Evolutionary conservation across 2,797 vertebrate species (phyloP).

Genomic region (Florisuga fusca): DNA sequence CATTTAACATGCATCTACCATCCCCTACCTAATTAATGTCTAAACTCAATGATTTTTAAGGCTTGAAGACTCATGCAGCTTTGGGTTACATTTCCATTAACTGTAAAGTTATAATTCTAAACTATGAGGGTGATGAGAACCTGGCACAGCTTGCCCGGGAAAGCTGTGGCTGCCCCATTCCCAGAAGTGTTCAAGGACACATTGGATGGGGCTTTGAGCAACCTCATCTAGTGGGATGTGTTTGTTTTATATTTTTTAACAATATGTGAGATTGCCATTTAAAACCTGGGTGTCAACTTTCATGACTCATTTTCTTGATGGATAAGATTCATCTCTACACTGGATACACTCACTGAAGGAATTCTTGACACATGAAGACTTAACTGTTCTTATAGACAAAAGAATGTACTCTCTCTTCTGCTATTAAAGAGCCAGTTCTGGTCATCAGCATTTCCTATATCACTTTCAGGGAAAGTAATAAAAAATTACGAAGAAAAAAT

Average conservation of each 20-base stretch:
- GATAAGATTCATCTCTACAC: neutral
- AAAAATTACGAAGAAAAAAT: slow-evolving; percentile 9
- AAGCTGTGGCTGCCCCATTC: too few species aligned
- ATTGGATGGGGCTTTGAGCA: too few species aligned
- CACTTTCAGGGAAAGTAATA: slow-evolving; percentile 21
- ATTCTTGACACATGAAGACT: neutral
- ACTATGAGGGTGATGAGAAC: too few species aligned
- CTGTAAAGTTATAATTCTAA: neutral
- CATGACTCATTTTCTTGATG: slow-evolving; percentile 47
- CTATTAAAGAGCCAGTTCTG: neutral
- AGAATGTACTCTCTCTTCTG: neutral
- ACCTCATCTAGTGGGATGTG: too few species aligned
- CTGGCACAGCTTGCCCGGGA: too few species aligned
- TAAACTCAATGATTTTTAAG: neutral
- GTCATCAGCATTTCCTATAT: neutral
- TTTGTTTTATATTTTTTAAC: neutral
- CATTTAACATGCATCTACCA: neutral
- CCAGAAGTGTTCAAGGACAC: too few species aligned
- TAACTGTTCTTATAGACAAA: slow-evolving; percentile 4
- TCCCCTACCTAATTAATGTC: neutral
- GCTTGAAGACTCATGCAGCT: neutral
- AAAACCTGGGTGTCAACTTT: slow-evolving; percentile 10
- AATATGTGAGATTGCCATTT: neutral
- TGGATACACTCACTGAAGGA: neutral
- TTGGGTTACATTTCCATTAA: neutral